Percentiles rank a stretch among this genome's conserved stretches.
These are phyloP conservation scores for Suncus etruscus DNA, from an alignment of 2,113 vertebrate species.

Conservation along the genomic window DNA sequence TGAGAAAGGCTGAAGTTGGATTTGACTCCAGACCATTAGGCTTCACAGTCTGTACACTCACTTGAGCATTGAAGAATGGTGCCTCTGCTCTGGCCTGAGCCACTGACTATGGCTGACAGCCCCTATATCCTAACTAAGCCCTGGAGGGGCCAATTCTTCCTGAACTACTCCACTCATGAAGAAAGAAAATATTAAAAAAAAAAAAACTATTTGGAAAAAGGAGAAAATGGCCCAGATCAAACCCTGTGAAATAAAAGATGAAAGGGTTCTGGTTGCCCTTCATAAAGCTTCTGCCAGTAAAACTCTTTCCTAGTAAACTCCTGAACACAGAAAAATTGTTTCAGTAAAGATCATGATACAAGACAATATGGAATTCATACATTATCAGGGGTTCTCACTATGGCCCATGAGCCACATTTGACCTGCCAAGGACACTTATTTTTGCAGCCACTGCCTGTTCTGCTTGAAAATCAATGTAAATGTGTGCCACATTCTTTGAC, in stretches of 20 bases:
- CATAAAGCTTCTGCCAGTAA: background rate
- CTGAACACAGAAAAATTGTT: background rate
- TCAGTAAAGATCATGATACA: background rate
- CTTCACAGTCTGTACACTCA: fast-evolving
- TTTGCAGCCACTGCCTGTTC: too few relatives aligned
- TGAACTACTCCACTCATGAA: background rate
- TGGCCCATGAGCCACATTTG: too few relatives aligned
- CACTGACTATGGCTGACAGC: too few relatives aligned
- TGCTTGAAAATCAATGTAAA: too few relatives aligned
- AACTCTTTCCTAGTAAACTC: background rate
- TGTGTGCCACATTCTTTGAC: too few relatives aligned
- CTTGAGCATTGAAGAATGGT: fast-evolving
- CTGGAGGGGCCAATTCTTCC: background rate
- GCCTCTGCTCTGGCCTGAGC: background rate
- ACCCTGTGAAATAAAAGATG: background rate
- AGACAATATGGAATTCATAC: background rate
- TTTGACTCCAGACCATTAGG: background rate
- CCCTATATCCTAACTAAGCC: background rate
- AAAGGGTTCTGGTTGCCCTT: background rate
- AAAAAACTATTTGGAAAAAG: background rate
- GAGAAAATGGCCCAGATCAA: background rate
- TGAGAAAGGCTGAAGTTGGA: background rate
- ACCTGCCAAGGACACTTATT: too few relatives aligned
- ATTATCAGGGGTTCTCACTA: background rate
- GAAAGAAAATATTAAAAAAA: background rate